Conservation (phyloP, 1,140 invertebrate species). For the Thalassaphorura encarpata region DNA sequence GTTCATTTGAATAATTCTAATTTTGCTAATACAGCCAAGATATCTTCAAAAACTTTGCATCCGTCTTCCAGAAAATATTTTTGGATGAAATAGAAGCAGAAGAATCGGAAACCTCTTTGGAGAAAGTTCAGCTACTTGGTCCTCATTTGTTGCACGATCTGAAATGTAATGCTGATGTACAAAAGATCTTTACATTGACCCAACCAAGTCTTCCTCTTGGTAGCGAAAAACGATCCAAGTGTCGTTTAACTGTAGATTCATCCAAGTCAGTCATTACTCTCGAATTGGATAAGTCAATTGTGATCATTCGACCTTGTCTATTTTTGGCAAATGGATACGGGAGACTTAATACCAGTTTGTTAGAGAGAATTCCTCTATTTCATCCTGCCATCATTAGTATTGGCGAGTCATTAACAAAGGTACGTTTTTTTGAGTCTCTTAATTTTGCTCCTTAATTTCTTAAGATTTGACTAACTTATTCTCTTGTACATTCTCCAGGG, state of each 20-base stretch:
- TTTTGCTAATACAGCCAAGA: too few relatives aligned
- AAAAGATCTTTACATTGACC: slow-evolving; percentile 25
- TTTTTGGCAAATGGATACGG: not conserved
- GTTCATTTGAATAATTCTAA: too few relatives aligned
- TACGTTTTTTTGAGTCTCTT: not conserved
- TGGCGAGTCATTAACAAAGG: slow-evolving; percentile 14
- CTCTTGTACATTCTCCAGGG: not conserved
- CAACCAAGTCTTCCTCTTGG: slow-evolving; percentile 7
- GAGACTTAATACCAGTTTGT: slow-evolving; percentile 17
- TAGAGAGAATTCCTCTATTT: slow-evolving; percentile 27
- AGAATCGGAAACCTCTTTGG: too few relatives aligned
- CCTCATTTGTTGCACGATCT: slow-evolving; percentile 26
- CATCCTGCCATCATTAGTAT: slow-evolving; percentile 22
- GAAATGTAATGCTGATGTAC: slow-evolving; percentile 8
- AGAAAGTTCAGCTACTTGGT: slow-evolving; percentile 27
- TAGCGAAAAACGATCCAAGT: slow-evolving; percentile 5
- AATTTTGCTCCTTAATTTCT: not conserved
- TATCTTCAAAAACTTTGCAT: too few relatives aligned
- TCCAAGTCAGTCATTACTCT: slow-evolving; percentile 16
- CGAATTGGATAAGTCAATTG: slow-evolving; percentile 16
- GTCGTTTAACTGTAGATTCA: slow-evolving; percentile 19
- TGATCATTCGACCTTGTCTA: slow-evolving; percentile 2
- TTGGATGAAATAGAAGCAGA: too few relatives aligned
- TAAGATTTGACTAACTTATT: not conserved
- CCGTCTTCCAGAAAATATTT: too few relatives aligned